Conservation (phyloP, 2,797 vertebrate genomes). For the Syndactyla subalaris region DNA sequence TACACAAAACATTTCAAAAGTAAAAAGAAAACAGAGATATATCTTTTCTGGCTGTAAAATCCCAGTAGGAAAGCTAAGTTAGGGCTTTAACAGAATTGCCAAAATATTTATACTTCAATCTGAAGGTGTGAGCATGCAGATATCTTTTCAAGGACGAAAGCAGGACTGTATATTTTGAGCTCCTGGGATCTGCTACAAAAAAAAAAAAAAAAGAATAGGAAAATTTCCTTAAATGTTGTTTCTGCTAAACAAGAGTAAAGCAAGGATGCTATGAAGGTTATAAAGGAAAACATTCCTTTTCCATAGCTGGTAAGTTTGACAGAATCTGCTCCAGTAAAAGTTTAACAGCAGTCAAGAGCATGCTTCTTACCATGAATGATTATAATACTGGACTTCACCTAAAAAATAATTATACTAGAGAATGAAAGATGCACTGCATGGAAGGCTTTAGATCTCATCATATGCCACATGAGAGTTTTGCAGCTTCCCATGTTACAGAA, state of each 20-base stretch:
- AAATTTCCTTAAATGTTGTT: not conserved
- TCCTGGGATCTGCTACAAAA: not conserved
- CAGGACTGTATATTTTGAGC: not conserved
- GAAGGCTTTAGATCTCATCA: not conserved
- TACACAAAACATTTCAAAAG: slow-evolving; percentile 25
- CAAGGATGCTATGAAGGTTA: not conserved
- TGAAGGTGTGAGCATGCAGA: not conserved
- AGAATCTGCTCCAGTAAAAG: not conserved
- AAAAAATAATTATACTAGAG: not conserved
- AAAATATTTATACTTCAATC: slow-evolving; percentile 38
- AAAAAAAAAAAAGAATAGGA: not conserved
- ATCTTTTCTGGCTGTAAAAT: not conserved
- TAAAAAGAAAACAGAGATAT: not conserved
- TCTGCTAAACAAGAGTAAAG: not conserved
- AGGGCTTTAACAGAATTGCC: not conserved
- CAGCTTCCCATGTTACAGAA: not conserved
- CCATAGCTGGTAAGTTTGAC: not conserved
- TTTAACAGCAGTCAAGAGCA: not conserved
- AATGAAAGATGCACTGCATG: not conserved
- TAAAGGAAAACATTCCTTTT: not conserved
- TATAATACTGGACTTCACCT: not conserved
- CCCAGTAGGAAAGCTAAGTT: not conserved
- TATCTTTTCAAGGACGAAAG: not conserved
- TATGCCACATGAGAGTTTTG: fast-evolving
- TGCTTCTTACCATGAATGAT: not conserved